Evolutionary conservation across 2,113 vertebrate species (phyloP), one percentile per base, ranked within the genome.

Genomic region (Oreochromis spilurus): DNA sequence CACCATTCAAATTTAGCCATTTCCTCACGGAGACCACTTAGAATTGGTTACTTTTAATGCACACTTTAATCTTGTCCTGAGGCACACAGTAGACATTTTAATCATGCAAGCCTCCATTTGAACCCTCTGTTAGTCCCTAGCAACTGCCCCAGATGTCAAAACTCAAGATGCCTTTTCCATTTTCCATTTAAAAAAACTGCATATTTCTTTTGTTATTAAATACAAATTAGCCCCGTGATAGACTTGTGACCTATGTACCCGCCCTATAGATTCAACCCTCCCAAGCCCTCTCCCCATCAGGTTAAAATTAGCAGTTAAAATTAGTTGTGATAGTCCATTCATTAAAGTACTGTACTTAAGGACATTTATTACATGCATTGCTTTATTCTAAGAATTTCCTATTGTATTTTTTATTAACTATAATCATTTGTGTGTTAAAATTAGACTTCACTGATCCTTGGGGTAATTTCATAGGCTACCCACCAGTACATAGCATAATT

Each of bases 11-110:
- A 80, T 85, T 79, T 79, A 84, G 75, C 34, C 75, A 53, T 88
- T 86, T 83, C 62, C 82, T 48, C 58, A 1, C 1, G 4, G 50
- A 90, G 85, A 75, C 55, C 9, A 6, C 86, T 89, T 24, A 67
- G 55, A 80, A 86, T 55, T 84, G 43, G 75, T 92, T 82, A 43
- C 45, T 82, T 83, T 82, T 85, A 81, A 84, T 80, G 34, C 81
- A 72, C 4, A 16, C 17, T 70, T 89, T 52, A 82, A 82, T 87
- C 62, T 60, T 29, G 62, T 70, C 57, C 54, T 38, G 48, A n/a
- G 34, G 78, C 85, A 65, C 34, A 43, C 4, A 40, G 40, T 65
- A 72, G 55, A 75, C 43, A 58, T 65, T 88, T 80, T 83, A 40
- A 52, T 10, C 52, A 9, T 77, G 17, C 16, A 58, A 65, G 38